Conservation (phyloP, 2,113 vertebrate genomes). For the Takifugu flavidus region DNA sequence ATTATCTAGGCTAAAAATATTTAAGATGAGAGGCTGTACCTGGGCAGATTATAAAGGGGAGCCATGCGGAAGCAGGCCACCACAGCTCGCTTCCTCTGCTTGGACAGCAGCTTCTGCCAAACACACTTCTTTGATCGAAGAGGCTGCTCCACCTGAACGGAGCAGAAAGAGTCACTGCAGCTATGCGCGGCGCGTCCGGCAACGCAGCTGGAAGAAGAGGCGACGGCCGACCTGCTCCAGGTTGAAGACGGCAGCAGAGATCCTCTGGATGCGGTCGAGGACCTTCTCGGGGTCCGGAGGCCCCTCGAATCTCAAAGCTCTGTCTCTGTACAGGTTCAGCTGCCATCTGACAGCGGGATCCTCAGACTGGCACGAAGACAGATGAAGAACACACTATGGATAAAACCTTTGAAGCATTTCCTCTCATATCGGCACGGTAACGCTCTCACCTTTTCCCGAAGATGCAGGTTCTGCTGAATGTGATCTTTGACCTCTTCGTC, state of each 20-base stretch:
- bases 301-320: constrained; percentile 82
- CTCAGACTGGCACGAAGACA: constrained; percentile 78
- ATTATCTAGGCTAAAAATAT: background rate
- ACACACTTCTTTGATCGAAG: constrained; percentile 96
- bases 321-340: constrained; percentile 92
- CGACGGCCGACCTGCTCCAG: constrained; percentile 79
- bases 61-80: constrained; percentile 99
- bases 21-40: constrained; percentile 69
- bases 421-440: background rate
- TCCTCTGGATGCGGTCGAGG: constrained; percentile 92
- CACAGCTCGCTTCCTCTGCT: constrained; percentile 95
- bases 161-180: background rate
- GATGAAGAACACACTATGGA: background rate
- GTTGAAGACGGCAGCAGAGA: constrained; percentile 95
- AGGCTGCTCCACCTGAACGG: constrained; percentile 90
- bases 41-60: constrained; percentile 94
- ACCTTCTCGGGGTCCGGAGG: constrained; percentile 83
- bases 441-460: constrained; percentile 87
- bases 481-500: constrained; percentile 97
- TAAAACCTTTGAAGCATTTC: background rate
- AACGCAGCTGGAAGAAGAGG: background rate
- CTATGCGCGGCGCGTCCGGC: background rate
- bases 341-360: constrained; percentile 98
- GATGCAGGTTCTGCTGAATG: constrained; percentile 88
- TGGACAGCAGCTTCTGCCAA: constrained; percentile 96